Evolutionary conservation across 2,113 vertebrate genomes (phyloP), one percentile per base, ranked within the genome.

Genomic region (Sphyrna mokarran): DNA sequence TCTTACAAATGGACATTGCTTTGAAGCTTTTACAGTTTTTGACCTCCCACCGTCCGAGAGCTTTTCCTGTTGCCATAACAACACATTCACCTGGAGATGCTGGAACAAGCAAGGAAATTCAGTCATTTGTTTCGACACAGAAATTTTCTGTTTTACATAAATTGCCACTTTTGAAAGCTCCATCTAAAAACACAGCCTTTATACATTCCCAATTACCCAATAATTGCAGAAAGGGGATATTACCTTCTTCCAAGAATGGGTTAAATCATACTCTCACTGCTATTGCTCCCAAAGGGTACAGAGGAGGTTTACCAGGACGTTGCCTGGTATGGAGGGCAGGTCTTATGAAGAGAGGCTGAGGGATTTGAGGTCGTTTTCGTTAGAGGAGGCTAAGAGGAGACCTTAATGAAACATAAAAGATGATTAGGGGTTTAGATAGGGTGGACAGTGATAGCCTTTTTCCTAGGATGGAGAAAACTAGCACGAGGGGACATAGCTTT

Each of bases 1-100:
- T 98, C 97, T 98, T 99, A 97, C 99, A 99, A 96, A 99, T 96
- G 83, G 98, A 98, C 96, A 98, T 98, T 0, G 99, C 99, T 97
- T 97, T 98, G 96, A 99, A 98, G 13, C 95, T 80, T 95, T 96
- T 98, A 96, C 99, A 99, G 96, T 98, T 97, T 96, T 98, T 98
- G 94, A 98, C 98, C 95, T 98, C 97, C 99, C 99, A 99, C 95
- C 97, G 98, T 96, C 99, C 99, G 96, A 99, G 96, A 58, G 97
- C 97, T 95, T 96, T 97, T 70, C 96, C 97, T 11, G 97, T 97
- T 83, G 98, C 97, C 97, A 99, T 98, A 90, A 97, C 98, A 66
- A 97, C 99, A 95, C 99, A 99, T 48, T 98, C 98, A 43, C 98
- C 98, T 2, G 96, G 96, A 66, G 8, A n/a, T 0, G 3, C 98